These are phyloP conservation scores for Oscheius sp. DNA, from an alignment of 2,888 invertebrate genomes.

Conservation along the genomic window DNA sequence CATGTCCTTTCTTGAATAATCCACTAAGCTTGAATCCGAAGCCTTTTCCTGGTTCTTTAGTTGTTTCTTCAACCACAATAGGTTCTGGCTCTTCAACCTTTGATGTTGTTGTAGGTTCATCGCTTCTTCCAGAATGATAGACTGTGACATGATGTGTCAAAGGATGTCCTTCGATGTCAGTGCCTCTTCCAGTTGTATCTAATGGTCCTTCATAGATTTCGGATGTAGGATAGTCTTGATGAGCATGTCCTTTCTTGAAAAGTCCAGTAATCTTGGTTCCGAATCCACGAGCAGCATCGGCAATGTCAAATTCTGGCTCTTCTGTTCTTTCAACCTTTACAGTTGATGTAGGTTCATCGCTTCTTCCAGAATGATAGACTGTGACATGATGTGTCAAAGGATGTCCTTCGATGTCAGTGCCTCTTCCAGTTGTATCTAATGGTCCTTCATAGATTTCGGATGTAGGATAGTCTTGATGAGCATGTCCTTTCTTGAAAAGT, in stretches of 20 bases:
- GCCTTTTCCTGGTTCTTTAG: slow-evolving; percentile 7
- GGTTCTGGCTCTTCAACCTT: slow-evolving; percentile 11
- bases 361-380: slow-evolving; percentile 40
- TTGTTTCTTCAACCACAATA: neutral
- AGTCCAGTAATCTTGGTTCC: slow-evolving; percentile 47
- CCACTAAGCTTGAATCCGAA: slow-evolving; percentile 40
- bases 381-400: slow-evolving; percentile 40
- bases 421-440: slow-evolving; percentile 28
- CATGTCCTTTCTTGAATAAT: slow-evolving; percentile 32
- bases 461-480: slow-evolving; percentile 55
- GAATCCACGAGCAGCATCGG: slow-evolving; percentile 10
- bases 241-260: slow-evolving; percentile 47
- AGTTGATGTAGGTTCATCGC: slow-evolving; percentile 29
- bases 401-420: slow-evolving; percentile 32
- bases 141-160: slow-evolving; percentile 46
- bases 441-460: slow-evolving; percentile 44
- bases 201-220: slow-evolving; percentile 47
- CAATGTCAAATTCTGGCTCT: slow-evolving; percentile 16
- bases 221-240: slow-evolving; percentile 52
- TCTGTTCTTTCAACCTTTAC: neutral
- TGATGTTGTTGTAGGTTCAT: slow-evolving; percentile 29
- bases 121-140: slow-evolving; percentile 44
- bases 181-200: slow-evolving; percentile 31
- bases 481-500: slow-evolving; percentile 47
- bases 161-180: slow-evolving; percentile 46